Evolutionary conservation across 2,888 invertebrate genomes (phyloP).

Genomic region (Eucriotettix oculatus): DNA sequence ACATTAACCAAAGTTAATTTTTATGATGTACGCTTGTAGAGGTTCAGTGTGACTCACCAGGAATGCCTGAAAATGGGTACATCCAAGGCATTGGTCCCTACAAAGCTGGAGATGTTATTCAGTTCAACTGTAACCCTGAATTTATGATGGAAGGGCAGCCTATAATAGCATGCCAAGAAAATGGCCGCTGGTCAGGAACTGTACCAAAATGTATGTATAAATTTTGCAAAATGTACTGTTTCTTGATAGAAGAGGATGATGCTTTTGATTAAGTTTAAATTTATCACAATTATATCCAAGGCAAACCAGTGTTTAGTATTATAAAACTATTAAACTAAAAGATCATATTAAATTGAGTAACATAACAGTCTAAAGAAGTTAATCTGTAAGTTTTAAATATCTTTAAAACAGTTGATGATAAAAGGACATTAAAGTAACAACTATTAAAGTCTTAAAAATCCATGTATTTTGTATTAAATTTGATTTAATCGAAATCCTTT

Average conservation of each 20-base stretch:
- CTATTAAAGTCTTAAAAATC: too few relatives aligned
- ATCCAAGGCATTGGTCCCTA: constrained; percentile 62
- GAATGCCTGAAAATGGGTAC: constrained; percentile 59
- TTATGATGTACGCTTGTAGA: constrained; percentile 30
- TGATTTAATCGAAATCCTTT: too few relatives aligned
- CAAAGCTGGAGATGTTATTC: constrained; percentile 69
- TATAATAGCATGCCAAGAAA: constrained; percentile 78
- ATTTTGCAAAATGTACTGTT: background rate
- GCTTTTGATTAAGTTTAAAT: background rate
- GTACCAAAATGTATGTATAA: constrained; percentile 57
- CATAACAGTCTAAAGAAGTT: too few relatives aligned
- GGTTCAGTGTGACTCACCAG: constrained; percentile 62
- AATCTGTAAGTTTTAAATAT: too few relatives aligned
- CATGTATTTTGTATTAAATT: too few relatives aligned
- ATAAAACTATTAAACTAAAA: too few relatives aligned
- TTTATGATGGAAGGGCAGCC: constrained; percentile 81
- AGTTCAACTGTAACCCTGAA: constrained; percentile 75
- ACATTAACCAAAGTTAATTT: background rate
- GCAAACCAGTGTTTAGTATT: too few relatives aligned
- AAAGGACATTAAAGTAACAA: too few relatives aligned
- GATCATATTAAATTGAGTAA: too few relatives aligned
- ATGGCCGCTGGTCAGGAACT: constrained; percentile 69
- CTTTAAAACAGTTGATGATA: too few relatives aligned
- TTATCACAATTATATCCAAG: too few relatives aligned
- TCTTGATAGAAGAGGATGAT: background rate